Base-by-base conservation (phyloP, 2,888 invertebrate species). In the Eupithecia abbreviata region DNA sequence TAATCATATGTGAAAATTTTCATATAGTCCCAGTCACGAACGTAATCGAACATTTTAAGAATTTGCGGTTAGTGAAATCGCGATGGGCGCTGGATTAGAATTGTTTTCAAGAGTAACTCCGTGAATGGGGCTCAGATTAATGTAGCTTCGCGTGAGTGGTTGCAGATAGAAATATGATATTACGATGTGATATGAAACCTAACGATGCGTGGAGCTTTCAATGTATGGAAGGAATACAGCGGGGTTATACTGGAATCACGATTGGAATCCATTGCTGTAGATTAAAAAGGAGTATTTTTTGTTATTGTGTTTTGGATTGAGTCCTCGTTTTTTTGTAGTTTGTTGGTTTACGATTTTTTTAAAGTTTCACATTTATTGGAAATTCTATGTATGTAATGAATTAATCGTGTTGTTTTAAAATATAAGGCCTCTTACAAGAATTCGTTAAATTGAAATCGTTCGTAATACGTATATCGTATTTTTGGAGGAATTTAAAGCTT, bases 131-230 rank as follows among this genome's bases (percentile, higher is more conserved):
- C 10, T 30, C 62, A n/a, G 62, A 62, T 62, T 30, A 62, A 18
- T 12, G 62, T 62, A 62, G 30, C 18, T 62, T 62, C 30, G 30
- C 62, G 10, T 30, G 62, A 62, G 62, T 62, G 62, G 30, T 62
- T 62, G 62, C 62, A 30, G 30, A 62, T 30, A 10, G 30, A 62
- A 62, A 62, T 62, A 62, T 62, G 62, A 62, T 62, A 58, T 58
- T 58, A 62, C 12, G 62, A 62, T 62, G 12, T 62, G 30, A 62
- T 62, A 18, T 62, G 62, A 30, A 30, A 62, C 12, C 10, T 62
- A 30, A 62, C 62, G 18, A 58, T 58, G 58, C 58, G 58, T 58
- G 58, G 58, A 62, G 12, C 62, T 18, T 62, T 62, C 62, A 62
- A 18, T 62, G 15, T 51, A n/a, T 13, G 30, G 4, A 4, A 58